A percentile compares a stretch with the other conserved stretches of the same genome.
Evolutionary conservation across 2,888 invertebrate genomes (phyloP).

Genomic region (Lithophane semibrunnea): DNA sequence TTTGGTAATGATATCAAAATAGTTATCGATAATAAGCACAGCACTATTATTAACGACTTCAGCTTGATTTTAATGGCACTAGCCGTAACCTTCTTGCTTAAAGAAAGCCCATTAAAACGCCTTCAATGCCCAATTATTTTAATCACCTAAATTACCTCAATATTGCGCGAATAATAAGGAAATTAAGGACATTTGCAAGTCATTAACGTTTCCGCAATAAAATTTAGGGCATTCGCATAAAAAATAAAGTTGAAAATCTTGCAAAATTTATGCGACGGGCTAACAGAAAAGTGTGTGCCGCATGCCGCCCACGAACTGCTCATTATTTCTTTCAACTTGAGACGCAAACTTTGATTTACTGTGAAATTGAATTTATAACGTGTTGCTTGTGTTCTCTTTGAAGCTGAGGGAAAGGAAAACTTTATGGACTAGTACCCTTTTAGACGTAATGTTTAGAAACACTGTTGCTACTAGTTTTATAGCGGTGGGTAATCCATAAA

Average conservation of each 20-base stretch:
- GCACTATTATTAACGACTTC: conserved; percentile 38
- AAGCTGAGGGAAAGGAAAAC: conserved; percentile 18
- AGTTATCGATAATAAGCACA: conserved; percentile 41
- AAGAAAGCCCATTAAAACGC: background rate
- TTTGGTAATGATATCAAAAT: conserved; percentile 32
- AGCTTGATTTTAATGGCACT: conserved; percentile 9
- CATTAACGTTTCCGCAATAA: conserved; percentile 35
- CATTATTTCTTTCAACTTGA: conserved; percentile 76
- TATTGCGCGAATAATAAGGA: conserved; percentile 7
- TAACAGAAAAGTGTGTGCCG: conserved; percentile 65
- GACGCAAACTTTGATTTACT: conserved; percentile 61
- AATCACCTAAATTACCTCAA: background rate
- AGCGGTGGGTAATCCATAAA: conserved; percentile 6
- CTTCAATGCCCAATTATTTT: conserved; percentile 13
- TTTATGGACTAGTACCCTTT: conserved; percentile 27
- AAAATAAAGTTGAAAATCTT: conserved; percentile 16
- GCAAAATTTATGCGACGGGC: conserved; percentile 53
- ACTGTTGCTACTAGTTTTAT: conserved; percentile 15
- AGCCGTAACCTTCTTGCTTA: background rate
- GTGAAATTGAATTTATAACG: conserved; percentile 46
- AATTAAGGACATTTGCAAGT: conserved; percentile 23
- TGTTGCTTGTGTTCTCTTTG: conserved; percentile 30
- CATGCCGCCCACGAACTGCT: conserved; percentile 69
- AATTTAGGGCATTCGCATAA: conserved; percentile 13
- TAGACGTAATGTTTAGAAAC: conserved; percentile 13